Base-by-base conservation (phyloP, 1,140 invertebrate species). In the Drosophila kanapiae region DNA sequence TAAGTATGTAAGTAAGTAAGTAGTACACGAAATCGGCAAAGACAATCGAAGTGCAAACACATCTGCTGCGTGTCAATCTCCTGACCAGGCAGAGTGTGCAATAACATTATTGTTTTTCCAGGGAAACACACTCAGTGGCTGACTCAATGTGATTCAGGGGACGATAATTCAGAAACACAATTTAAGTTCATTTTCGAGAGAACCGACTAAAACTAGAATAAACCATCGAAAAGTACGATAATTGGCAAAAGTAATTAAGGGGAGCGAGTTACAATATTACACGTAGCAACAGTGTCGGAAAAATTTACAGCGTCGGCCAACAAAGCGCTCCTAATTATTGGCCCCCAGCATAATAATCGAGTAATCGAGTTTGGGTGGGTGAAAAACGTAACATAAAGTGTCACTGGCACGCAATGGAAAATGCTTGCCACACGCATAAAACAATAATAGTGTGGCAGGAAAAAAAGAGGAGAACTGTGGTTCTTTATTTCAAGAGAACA, bases 121-220 rank as follows among this genome's bases (percentile, higher is more conserved):
- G 68, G 74, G 79, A 57, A 61, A 71, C 27, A 48, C 65, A 56
- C 35, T 35, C 48, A 61, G 9, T 29, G 54, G 45, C 35, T 54
- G 63, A 81, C 35, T 40, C 48, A 51, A 49, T 43, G 38, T 69
- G 67, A 80, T 48, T 75, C 64, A 53, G 42, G 27, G 9, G 31
- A 6, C 59, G 33, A 51, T 47, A 27, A 51, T 23, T 31, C 23
- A n/a, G 37, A 38, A 33, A 33, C 4, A 54, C 62, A 51, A 37
- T 16, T 58, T 72, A 18, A 67, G 37, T 43, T 48, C n/a, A 79
- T 40, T 71, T 57, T 40, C 48, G 43, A 48, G 40, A 45, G 48
- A 84, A 84, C 84, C 63, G 64, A 60, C 53, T 13, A 9, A 65
- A 90, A 81, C 85, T 53, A 64, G 84, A 60, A 62, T 53, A 57